Base-by-base conservation (phyloP, 2,113 vertebrate genomes). In the Burhinus oedicnemus region DNA sequence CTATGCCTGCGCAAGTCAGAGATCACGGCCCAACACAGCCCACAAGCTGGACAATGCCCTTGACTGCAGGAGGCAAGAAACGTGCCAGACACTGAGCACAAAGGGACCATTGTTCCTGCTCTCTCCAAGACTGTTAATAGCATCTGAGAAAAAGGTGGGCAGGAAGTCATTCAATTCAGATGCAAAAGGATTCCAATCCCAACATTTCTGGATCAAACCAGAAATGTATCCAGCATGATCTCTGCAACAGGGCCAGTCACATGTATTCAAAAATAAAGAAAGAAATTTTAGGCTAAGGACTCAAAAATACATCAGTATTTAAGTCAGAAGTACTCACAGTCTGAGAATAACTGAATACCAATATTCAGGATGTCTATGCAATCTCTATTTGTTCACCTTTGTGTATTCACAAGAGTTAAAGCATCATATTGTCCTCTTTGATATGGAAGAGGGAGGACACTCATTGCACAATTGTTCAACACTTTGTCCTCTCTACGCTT, bases 131-230 rank as follows among this genome's bases (percentile, higher is more conserved):
- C 17, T 47, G 40, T 23, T 69, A 80, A 20, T 1, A 78, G 42
- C 57, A 61, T 40, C 65, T 84, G 87, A 91, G 70, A 72, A 94
- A 69, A 69, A 96, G 92, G 93, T 95, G 85, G 92, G 78, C 81
- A 95, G 75, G 74, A 93, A 94, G 66, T 74, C 8, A 66, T 66
- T 85, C 58, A 29, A 78, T 83, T 92, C 82, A 90, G 58, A 94
- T 40, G 76, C 60, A 54, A 77, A 88, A 80, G 54, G 5, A 47
- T 42, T 83, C 32, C 78, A 87, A 52, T 8, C 17, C 44, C 61
- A 84, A 49, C 27, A 30, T 40, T 94, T 87, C 87, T 95, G 47
- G 38, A 87, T 64, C 65, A 83, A 79, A 75, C 47, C 40, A 95
- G 76, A 88, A 96, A 83, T 9, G 17, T 29, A 86, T 32, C 36